Conservation (phyloP, 2,888 invertebrate species). For the Chrysolina oricalcia region DNA sequence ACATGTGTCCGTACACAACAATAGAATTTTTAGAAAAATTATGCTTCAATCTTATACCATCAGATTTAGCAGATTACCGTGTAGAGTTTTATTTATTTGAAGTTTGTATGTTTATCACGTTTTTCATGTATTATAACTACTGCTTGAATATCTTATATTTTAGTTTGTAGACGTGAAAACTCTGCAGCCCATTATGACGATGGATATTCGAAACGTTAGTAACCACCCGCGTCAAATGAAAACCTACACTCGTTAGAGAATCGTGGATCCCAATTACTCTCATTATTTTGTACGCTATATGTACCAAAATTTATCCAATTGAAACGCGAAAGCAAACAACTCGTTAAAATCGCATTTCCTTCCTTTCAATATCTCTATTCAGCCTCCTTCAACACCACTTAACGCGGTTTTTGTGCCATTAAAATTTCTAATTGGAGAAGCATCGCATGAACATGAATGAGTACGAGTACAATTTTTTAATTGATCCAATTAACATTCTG, state of each 20-base stretch:
- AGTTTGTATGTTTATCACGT: too few relatives aligned
- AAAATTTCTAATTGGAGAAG: slow-evolving; percentile 37
- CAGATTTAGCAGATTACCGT: too few relatives aligned
- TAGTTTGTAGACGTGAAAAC: too few relatives aligned
- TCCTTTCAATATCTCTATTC: slow-evolving; percentile 9
- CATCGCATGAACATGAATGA: slow-evolving; percentile 28
- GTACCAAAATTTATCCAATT: neutral
- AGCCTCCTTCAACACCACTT: slow-evolving; percentile 21
- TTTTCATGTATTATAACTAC: too few relatives aligned
- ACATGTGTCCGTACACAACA: too few relatives aligned
- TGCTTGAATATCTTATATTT: too few relatives aligned
- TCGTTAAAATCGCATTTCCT: slow-evolving; percentile 5
- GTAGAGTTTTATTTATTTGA: too few relatives aligned
- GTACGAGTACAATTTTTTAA: slow-evolving; percentile 35
- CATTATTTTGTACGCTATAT: neutral
- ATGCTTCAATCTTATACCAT: too few relatives aligned
- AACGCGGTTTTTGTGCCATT: slow-evolving; percentile 31
- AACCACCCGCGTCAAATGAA: neutral
- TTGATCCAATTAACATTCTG: slow-evolving; percentile 44
- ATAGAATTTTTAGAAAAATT: too few relatives aligned
- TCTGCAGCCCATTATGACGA: too few relatives aligned
- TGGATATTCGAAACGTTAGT: too few relatives aligned
- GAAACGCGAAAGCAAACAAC: slow-evolving; percentile 6
- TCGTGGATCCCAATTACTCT: neutral
- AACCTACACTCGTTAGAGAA: neutral